Conservation (phyloP, 2,113 vertebrate species). For the Ranitomeya imitator region DNA sequence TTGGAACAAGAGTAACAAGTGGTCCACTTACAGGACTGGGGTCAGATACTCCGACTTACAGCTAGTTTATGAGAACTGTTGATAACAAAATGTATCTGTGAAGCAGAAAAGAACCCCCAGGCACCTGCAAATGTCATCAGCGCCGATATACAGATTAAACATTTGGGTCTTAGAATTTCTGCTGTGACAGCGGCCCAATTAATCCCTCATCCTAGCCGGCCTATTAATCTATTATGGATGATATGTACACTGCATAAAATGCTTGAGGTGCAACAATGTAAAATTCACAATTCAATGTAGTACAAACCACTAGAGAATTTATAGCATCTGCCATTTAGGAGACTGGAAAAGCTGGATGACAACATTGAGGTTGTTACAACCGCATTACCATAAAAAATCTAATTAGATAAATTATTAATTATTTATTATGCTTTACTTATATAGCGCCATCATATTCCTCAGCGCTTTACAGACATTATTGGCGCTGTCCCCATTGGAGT, state of each 20-base stretch:
- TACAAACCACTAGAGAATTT: not conserved
- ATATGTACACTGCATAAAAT: conserved; percentile 2
- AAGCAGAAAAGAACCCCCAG: not conserved
- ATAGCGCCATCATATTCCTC: no score
- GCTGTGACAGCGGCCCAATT: not conserved
- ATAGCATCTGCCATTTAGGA: not conserved
- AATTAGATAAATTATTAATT: no score
- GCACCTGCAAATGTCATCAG: conserved; percentile 8
- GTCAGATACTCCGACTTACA: not conserved
- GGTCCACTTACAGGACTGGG: not conserved
- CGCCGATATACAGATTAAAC: not conserved
- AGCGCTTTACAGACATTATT: no score
- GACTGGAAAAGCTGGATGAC: not conserved
- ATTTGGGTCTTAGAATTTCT: conserved; percentile 14
- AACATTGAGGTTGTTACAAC: not conserved
- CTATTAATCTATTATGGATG: conserved; percentile 21
- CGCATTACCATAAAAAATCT: no score
- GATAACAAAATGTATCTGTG: not conserved
- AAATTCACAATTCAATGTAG: not conserved
- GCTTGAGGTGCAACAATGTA: not conserved
- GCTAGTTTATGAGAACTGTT: not conserved
- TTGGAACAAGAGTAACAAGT: not conserved
- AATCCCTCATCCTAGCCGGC: conserved; percentile 1
- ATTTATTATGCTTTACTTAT: no score
- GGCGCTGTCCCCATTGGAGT: no score